Conservation (phyloP, 2,797 vertebrate species). For the Gallirallus australis region DNA sequence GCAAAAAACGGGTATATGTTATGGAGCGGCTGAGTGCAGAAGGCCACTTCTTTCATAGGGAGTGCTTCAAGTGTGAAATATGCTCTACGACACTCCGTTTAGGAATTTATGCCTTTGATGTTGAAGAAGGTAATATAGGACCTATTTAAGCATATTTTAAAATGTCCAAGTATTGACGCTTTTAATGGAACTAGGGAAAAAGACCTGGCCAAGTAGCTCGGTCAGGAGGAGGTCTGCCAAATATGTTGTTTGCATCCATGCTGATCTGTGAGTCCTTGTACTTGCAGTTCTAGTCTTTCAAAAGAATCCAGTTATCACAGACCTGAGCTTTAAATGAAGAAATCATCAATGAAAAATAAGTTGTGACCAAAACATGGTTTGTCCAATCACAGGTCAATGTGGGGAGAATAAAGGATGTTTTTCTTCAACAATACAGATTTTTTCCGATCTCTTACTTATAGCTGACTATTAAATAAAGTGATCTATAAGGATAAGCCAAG, state of each 20-base stretch:
- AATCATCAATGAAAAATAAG: background rate
- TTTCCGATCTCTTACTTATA: background rate
- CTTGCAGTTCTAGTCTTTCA: background rate
- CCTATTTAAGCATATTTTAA: background rate
- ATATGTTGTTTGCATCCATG: background rate
- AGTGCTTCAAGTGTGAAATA: slow-evolving; percentile 93
- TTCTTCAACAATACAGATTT: background rate
- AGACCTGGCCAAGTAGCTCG: background rate
- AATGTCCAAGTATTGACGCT: background rate
- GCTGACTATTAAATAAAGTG: background rate
- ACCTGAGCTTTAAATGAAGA: background rate
- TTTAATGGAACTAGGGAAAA: background rate
- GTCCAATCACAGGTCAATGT: background rate
- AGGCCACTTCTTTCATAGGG: slow-evolving; percentile 94
- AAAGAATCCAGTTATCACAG: background rate
- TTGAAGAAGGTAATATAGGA: slow-evolving; percentile 85
- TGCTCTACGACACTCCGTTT: slow-evolving; percentile 88
- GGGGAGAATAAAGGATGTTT: background rate
- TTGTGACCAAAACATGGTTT: background rate
- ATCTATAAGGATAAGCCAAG: background rate
- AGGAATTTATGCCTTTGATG: slow-evolving; percentile 90
- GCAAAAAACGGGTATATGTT: slow-evolving; percentile 91
- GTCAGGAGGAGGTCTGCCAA: slow-evolving; percentile 22
- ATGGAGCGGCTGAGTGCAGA: slow-evolving; percentile 94
- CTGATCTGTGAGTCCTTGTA: background rate